These are phyloP conservation scores for Illadopsis cleaveri DNA, from an alignment of 2,113 vertebrate genomes.

Conservation along the genomic window DNA sequence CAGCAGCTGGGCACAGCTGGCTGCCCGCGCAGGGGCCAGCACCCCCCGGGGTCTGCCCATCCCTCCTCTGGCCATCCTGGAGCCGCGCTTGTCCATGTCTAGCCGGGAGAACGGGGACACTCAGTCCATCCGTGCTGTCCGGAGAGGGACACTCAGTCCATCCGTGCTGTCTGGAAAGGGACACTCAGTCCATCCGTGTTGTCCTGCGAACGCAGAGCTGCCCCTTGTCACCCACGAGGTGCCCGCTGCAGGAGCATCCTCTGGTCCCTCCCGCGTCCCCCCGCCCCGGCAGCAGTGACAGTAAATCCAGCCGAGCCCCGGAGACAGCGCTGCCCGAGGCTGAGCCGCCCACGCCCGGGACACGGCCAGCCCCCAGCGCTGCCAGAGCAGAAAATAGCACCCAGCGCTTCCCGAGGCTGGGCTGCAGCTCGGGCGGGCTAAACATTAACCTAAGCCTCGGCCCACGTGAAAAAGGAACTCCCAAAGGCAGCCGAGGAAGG, in stretches of 20 bases:
- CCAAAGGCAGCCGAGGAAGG: background rate
- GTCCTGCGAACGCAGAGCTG: background rate
- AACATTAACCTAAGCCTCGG: background rate
- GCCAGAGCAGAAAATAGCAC: rapidly evolving
- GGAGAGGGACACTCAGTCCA: background rate
- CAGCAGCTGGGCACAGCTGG: background rate
- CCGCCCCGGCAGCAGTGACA: background rate
- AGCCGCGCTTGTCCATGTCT: slow-evolving; percentile 19
- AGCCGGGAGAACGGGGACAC: rapidly evolving
- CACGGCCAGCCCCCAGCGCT: background rate
- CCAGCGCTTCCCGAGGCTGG: background rate
- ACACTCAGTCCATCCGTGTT: background rate
- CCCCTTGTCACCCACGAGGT: background rate
- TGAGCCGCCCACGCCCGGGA: background rate
- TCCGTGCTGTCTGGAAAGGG: rapidly evolving
- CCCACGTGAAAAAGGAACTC: background rate
- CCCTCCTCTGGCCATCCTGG: background rate
- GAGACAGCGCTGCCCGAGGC: background rate
- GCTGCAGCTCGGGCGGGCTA: background rate
- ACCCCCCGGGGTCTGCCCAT: background rate
- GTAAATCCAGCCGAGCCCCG: background rate
- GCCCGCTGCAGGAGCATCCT: background rate
- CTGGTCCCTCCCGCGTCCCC: background rate
- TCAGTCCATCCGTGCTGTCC: background rate
- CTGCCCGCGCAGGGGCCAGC: background rate